These are phyloP conservation scores for Schizothorax lantsangensis DNA, from an alignment of 2,797 vertebrate species.

Conservation along the genomic window DNA sequence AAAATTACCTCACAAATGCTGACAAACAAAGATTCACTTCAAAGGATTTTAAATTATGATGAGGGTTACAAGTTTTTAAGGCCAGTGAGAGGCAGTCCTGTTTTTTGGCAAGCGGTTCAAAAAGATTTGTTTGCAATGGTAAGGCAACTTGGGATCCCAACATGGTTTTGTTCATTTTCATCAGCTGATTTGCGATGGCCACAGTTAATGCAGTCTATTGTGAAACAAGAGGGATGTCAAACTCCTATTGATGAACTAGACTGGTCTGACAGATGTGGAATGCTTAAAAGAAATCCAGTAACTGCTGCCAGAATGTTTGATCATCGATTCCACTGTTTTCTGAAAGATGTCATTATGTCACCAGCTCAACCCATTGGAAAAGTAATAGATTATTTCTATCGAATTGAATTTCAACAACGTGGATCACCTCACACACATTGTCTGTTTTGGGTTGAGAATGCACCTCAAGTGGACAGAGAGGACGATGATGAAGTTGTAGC, in stretches of 20 bases:
- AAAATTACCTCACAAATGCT: slow-evolving; percentile 4
- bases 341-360: slow-evolving; percentile 39
- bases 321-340: slow-evolving; percentile 33
- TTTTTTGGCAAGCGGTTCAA: slow-evolving; percentile 48
- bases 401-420: slow-evolving; percentile 38
- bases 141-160: slow-evolving; percentile 44
- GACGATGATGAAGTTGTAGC: slow-evolving; percentile 4
- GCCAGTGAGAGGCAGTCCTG: neutral
- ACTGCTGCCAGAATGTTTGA: slow-evolving; percentile 55
- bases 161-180: slow-evolving; percentile 59
- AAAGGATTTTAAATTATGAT: slow-evolving; percentile 36
- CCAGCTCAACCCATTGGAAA: slow-evolving; percentile 27
- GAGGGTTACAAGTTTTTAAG: slow-evolving; percentile 42
- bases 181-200: slow-evolving; percentile 50
- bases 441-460: slow-evolving; percentile 5
- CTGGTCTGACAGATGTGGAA: slow-evolving; percentile 41
- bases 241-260: slow-evolving; percentile 5
- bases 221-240: neutral
- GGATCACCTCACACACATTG: slow-evolving; percentile 8
- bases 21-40: neutral
- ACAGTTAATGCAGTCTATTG: slow-evolving; percentile 34
- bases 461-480: slow-evolving; percentile 26
- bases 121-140: slow-evolving; percentile 1
- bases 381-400: slow-evolving; percentile 33
- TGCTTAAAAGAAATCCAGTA: slow-evolving; percentile 37